Base-by-base conservation (phyloP, 92 coral and sea anemone genomes). In the Parazoanthus atlanticus region DNA sequence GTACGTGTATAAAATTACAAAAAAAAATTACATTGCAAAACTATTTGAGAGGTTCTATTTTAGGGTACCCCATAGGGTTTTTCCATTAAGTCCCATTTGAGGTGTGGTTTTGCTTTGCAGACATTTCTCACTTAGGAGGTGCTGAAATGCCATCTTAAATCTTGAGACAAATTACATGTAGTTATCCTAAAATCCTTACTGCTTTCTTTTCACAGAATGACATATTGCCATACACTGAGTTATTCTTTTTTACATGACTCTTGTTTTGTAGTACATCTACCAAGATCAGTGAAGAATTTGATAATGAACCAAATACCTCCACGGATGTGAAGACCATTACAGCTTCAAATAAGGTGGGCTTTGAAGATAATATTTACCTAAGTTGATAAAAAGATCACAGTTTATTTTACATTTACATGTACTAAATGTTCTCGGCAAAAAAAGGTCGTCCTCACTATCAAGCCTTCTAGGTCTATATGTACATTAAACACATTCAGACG, bases 341-440 rank as follows among this genome's bases (percentile, higher is more conserved):
- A 69, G 74, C 74, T 69, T 69, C 74, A 69, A 69, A 69, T 28
- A 69, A 69, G 74, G 74, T 69, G 74, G 74, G 74, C 74, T 69
- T 69, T 69, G 74, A 69, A 69, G 74, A 26, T 30, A 26, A 69
- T 69, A 69, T 26, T 69, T 23, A 69, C 74, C 74, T 69, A 69
- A 28, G 31, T 69, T 69, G 74, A 69, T 69, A 26, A 69, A 69
- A 69, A 69, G 74, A 69, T 69, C 31, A 30, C 33, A 26, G 33
- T 69, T 6, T 69, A 69, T 69, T 69, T 69, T 25, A 69, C 74
- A 69, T 69, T 69, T 69, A 69, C 34, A 69, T 6, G 12, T 69
- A 25, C 74, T 26, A 69, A 69, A 69, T 69, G 74, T 69, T 69
- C 74, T 69, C 74, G 2, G 34, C 74, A 26, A 69, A 69, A 69